Conservation (phyloP, 2,113 vertebrate genomes). For the Otolemur garnettii region DNA sequence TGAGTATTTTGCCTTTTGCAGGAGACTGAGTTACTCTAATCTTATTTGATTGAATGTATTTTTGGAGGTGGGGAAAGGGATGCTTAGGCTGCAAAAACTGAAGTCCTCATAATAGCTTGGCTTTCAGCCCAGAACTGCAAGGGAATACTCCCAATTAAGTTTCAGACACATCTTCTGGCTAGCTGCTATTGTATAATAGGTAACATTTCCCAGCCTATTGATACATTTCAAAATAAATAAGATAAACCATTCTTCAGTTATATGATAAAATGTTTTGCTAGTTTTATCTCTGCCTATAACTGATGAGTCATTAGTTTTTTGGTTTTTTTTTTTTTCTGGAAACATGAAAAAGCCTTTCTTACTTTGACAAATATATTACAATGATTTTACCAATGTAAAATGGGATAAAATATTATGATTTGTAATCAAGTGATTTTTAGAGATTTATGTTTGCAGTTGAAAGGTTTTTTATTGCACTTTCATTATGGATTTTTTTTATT, state of each 20-base stretch:
- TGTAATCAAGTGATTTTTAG: conserved; percentile 17
- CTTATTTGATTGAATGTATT: conserved; percentile 30
- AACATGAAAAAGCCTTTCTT: neutral
- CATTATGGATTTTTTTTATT: neutral
- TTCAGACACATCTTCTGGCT: neutral
- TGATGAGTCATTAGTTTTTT: neutral
- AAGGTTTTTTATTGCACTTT: neutral
- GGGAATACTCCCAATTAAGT: conserved; percentile 30
- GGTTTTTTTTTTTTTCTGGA: neutral
- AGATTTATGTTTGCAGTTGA: neutral
- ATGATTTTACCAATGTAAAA: conserved; percentile 26
- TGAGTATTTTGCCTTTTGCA: neutral
- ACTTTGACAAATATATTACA: neutral
- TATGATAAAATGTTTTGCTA: conserved; percentile 30
- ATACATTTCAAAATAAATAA: conserved; percentile 9
- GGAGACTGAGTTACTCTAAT: conserved; percentile 44
- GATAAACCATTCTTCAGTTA: neutral
- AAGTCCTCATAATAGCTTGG: conserved; percentile 61
- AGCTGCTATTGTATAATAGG: neutral
- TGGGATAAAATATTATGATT: neutral
- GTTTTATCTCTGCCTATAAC: conserved; percentile 40
- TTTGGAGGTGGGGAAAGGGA: conserved; percentile 39
- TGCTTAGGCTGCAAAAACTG: conserved; percentile 59
- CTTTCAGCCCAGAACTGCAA: conserved; percentile 56
- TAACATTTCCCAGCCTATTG: neutral